phyloP scores from a whole-genome alignment of 2,113 vertebrate species.

The Eudyptes chrysolophus region DNA sequence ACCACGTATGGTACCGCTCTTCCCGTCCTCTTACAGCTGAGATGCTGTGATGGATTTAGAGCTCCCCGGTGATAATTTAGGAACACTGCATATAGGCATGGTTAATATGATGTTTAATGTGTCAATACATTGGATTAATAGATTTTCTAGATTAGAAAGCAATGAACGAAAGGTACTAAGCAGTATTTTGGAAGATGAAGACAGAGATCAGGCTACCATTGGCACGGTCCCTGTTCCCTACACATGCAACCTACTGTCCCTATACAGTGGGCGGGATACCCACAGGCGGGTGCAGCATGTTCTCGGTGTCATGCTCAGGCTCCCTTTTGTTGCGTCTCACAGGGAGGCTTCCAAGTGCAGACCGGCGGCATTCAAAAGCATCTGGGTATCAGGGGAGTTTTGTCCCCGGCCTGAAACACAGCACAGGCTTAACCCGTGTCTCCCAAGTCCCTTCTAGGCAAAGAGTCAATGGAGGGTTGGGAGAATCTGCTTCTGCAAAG shows the following conservation, averaged over 20 bases:
- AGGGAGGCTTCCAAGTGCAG: background rate
- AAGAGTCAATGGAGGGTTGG: background rate
- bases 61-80: background rate
- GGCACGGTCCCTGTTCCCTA: rapidly evolving
- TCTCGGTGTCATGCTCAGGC: rapidly evolving
- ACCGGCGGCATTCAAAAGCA: rapidly evolving
- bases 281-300: rapidly evolving
- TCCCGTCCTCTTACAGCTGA: background rate
- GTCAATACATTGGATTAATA: background rate
- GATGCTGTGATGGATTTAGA: background rate
- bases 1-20: background rate
- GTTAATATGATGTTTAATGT: background rate
- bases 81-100: background rate
- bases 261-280: rapidly evolving
- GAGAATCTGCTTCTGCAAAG: background rate
- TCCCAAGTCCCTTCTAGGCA: background rate
- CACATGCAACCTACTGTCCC: background rate
- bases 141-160: background rate
- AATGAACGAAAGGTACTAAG: background rate
- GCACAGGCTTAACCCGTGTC: background rate
- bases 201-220: background rate
- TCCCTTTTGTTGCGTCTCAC: background rate
- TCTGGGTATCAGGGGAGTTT: background rate
- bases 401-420: background rate
- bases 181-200: background rate